phyloP scores from a whole-genome alignment of 1,140 invertebrate species.

The Chironomus tepperi region DNA sequence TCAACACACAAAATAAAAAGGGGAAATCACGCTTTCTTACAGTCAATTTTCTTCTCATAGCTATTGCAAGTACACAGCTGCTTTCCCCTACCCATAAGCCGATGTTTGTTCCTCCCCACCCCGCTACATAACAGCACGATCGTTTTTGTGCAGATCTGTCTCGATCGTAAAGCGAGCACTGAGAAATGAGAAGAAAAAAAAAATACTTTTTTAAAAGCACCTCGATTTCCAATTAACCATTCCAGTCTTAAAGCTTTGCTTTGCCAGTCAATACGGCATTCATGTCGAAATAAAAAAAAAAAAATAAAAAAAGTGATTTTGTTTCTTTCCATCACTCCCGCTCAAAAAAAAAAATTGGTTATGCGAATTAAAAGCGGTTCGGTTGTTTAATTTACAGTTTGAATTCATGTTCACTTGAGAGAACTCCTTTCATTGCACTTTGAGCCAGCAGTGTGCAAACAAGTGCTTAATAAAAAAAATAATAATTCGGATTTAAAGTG shows the following conservation, averaged over 20 bases:
- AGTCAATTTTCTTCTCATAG: too few relatives aligned
- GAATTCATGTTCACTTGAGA: conserved; percentile 7
- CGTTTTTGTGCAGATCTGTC: conserved; percentile 5
- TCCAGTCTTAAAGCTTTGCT: not conserved
- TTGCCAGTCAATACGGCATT: not conserved
- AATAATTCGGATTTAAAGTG: not conserved
- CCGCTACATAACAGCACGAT: not conserved
- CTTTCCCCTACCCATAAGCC: not conserved
- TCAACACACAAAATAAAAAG: not conserved
- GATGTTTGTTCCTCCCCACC: not conserved
- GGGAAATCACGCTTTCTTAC: not conserved
- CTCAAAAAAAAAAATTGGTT: conserved; percentile 9
- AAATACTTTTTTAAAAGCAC: not conserved
- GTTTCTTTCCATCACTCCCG: not conserved
- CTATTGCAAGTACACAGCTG: not conserved
- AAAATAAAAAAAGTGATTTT: conserved; percentile 1
- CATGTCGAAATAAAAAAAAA: not conserved
- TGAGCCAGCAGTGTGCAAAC: conserved; percentile 11
- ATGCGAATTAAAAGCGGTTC: conserved; percentile 12
- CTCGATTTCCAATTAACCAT: conserved; percentile 15
- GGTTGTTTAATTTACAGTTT: conserved; percentile 9
- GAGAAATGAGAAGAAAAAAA: not conserved
- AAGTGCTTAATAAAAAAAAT: not conserved
- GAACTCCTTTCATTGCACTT: conserved; percentile 17
- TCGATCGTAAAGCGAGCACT: not conserved